A percentile compares a stretch with the other conserved stretches of the same genome.
Evolutionary conservation across 2,113 vertebrate species (phyloP).

Genomic region (Elgaria multicarinata): DNA sequence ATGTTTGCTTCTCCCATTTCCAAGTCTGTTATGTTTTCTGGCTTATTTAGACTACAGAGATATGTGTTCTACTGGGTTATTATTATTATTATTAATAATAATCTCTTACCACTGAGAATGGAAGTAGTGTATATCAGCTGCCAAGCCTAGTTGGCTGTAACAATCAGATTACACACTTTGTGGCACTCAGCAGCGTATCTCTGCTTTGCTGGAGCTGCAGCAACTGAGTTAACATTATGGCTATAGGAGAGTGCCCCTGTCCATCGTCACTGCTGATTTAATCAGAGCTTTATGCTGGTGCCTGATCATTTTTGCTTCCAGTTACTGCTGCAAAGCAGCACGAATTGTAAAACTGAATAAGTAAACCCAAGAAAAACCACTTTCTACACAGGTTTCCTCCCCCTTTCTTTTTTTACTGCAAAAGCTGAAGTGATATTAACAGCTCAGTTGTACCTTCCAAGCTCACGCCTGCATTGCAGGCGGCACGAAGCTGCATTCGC

Average conservation of each 20-base stretch:
- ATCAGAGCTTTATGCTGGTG: constrained; percentile 11
- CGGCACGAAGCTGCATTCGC: neutral
- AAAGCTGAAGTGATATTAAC: neutral
- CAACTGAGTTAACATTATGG: constrained; percentile 35
- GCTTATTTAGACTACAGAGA: neutral
- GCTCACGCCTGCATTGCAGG: neutral
- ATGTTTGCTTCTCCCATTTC: neutral
- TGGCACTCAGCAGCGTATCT: constrained; percentile 15
- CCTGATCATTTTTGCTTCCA: constrained; percentile 11
- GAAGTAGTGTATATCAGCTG: constrained; percentile 35
- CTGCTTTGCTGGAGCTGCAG: constrained; percentile 1
- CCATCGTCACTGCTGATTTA: constrained; percentile 15
- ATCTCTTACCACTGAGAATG: constrained; percentile 1
- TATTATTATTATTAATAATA: no score
- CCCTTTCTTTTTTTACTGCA: neutral
- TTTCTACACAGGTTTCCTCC: neutral
- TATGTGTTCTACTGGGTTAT: neutral
- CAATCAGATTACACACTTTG: constrained; percentile 46
- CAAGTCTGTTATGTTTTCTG: neutral
- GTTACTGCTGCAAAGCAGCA: neutral
- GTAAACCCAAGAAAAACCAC: neutral
- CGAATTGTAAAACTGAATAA: neutral
- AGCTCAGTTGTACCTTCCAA: neutral
- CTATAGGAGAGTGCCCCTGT: neutral
- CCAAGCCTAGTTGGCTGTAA: constrained; percentile 31